Conservation (phyloP, 92 coral and sea anemone species). For the Epizoanthus stellaris region DNA sequence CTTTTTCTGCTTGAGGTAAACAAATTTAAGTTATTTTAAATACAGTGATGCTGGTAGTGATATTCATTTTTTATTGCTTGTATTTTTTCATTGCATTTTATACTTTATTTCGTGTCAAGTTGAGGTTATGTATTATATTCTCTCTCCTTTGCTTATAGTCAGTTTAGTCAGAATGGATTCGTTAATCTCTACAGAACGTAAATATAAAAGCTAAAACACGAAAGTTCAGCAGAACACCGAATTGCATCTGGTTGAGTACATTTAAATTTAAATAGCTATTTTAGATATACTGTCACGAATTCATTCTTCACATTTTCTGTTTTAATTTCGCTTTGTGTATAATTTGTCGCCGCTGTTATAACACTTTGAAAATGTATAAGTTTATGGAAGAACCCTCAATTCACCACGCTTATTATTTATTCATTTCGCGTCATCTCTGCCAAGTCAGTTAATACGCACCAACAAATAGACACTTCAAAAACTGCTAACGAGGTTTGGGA, state of each 20-base stretch:
- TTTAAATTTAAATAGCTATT: not conserved
- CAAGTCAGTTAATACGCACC: not conserved
- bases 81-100: not conserved
- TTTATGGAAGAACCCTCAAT: slow-evolving; percentile 7
- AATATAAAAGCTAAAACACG: not conserved
- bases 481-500: not conserved
- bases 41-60: not conserved
- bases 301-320: not conserved
- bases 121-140: not conserved
- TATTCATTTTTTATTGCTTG: not conserved
- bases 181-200: not conserved
- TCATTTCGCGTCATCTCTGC: slow-evolving; percentile 6
- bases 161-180: not conserved
- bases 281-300: not conserved
- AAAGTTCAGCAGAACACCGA: too few species aligned
- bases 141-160: not conserved
- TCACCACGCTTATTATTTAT: slow-evolving; percentile 9
- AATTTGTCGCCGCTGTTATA: not conserved
- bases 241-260: too few species aligned
- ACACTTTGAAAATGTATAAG: not conserved
- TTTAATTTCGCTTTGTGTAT: slow-evolving; percentile 27
- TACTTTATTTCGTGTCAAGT: not conserved
- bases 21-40: not conserved
- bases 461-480: slow-evolving; percentile 21
- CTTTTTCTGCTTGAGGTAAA: slow-evolving; percentile 80